Base-by-base conservation (phyloP, 2,797 vertebrate species). In the Sebastes elongatus region DNA sequence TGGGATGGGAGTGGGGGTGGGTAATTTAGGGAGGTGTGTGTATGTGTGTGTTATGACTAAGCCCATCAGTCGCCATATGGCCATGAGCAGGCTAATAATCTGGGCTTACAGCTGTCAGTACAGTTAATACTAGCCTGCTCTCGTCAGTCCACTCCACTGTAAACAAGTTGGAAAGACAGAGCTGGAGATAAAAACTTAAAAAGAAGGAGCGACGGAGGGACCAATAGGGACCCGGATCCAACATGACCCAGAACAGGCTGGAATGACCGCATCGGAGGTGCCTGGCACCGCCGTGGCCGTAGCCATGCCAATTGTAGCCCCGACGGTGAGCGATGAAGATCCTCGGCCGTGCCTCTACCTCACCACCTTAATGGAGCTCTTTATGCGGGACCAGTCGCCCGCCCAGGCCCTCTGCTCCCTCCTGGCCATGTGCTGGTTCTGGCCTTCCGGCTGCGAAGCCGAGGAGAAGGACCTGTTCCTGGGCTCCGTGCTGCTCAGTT, bases 51-150 rank as follows among this genome's bases (percentile, higher is more conserved):
- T 91, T 91, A 88, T 92, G 92, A 91, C 88, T 95, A 95, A 96
- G 84, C 92, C 86, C 89, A 87, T 92, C 93, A 89, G 86, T 80
- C 68, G 78, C 91, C 96, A 96, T 95, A 93, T 96, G 96, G 94
- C 91, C 89, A 82, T 91, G 93, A 96, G 95, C 87, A 90, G 93
- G 72, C 94, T 95, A 95, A 96, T 97, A 97, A 97, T 95, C 96
- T 93, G 91, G 92, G 84, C 73, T 96, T 96, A 96, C 80, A 89
- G 86, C 80, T 86, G 84, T 86, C 89, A 82, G 89, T 61, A 53
- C 78, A 42, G 88, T 92, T 88, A 89, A 86, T 65, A 61, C 86
- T 69, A 56, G 87, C 69, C 81, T 74, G 79, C 91, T 89, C 89
- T 81, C 83, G 56, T 93, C 90, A 80, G 81, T 84, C 78, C 74